Evolutionary conservation across 2,888 invertebrate species (phyloP).

Genomic region (Drosophila dives): DNA sequence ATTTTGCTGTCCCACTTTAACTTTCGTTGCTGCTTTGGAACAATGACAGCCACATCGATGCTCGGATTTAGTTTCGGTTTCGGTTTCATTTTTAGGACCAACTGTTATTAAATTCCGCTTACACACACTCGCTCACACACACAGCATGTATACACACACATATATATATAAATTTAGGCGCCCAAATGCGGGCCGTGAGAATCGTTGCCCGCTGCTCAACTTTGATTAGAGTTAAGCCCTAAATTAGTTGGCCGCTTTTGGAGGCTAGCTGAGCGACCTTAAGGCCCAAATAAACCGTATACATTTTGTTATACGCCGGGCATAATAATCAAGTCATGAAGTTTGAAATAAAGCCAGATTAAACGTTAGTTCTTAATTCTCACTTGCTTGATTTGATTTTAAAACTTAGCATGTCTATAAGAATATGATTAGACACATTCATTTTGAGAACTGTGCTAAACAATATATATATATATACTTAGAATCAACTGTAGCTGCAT

Average conservation of each 20-base stretch:
- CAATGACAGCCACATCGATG: slow-evolving; percentile 16
- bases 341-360: slow-evolving; percentile 30
- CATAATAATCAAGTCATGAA: slow-evolving; percentile 59
- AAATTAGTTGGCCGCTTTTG: slow-evolving; percentile 72
- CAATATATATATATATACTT: neutral
- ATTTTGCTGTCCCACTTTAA: neutral
- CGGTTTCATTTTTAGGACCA: slow-evolving; percentile 24
- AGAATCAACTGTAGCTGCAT: neutral
- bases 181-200: slow-evolving; percentile 40
- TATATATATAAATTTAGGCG: neutral
- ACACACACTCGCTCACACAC: slow-evolving; percentile 9
- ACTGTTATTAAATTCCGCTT: slow-evolving; percentile 34
- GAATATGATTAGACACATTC: slow-evolving; percentile 9
- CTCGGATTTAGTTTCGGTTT: slow-evolving; percentile 17
- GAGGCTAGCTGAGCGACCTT: slow-evolving; percentile 47
- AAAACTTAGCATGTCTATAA: slow-evolving; percentile 42
- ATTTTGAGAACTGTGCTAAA: neutral
- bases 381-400: slow-evolving; percentile 48
- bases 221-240: slow-evolving; percentile 78
- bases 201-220: slow-evolving; percentile 59
- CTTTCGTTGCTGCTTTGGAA: neutral
- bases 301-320: slow-evolving; percentile 9
- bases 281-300: slow-evolving; percentile 17
- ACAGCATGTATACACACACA: slow-evolving; percentile 1
- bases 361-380: slow-evolving; percentile 54